These are phyloP conservation scores for Etheostoma perlongum DNA, from an alignment of 2,797 vertebrate species.

Conservation along the genomic window DNA sequence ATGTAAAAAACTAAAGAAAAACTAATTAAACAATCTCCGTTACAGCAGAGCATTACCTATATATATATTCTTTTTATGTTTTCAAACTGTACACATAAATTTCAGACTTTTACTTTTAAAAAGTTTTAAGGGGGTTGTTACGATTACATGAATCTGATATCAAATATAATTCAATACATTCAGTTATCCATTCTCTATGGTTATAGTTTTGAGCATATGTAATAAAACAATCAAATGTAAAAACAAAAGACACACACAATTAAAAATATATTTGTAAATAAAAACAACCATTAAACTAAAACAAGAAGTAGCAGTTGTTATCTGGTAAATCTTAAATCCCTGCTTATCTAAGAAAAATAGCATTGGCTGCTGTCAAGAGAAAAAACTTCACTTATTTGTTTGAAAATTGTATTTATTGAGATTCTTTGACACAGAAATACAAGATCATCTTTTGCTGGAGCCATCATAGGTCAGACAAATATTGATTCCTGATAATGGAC, in stretches of 20 bases:
- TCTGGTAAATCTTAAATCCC: neutral
- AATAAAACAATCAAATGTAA: neutral
- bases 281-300: neutral
- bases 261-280: neutral
- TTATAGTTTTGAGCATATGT: neutral
- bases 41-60: no score
- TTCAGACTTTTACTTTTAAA: neutral
- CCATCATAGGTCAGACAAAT: conserved; percentile 14
- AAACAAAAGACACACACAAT: neutral
- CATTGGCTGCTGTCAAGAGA: neutral
- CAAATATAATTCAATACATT: neutral
- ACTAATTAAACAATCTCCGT: no score
- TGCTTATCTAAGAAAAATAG: neutral
- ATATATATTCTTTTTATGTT: no score
- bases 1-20: no score
- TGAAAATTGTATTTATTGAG: conserved; percentile 50
- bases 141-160: no score
- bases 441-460: conserved; percentile 34
- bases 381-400: neutral
- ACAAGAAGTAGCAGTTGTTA: neutral
- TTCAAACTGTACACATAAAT: neutral
- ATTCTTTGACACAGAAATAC: conserved; percentile 34
- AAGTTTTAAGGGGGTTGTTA: neutral
- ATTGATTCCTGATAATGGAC: conserved; percentile 29
- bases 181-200: neutral